Percentiles rank a stretch among this genome's conserved stretches.
These are phyloP conservation scores for Apamea crenata DNA, from an alignment of 2,888 invertebrate genomes.

Conservation along the genomic window DNA sequence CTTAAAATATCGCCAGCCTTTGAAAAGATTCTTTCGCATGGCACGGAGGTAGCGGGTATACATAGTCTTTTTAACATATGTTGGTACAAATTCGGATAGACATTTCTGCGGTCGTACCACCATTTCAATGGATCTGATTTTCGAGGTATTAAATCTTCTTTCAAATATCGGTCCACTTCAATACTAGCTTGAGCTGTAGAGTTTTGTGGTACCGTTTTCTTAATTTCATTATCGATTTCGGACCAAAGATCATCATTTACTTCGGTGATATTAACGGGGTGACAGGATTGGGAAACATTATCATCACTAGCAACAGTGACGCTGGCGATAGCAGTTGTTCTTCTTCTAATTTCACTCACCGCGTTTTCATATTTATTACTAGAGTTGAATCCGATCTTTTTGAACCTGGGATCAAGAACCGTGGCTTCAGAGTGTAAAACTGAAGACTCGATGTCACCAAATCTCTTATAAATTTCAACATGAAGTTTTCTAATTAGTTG, in stretches of 20 bases:
- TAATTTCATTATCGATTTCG: constrained; percentile 29
- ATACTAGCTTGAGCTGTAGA: constrained; percentile 32
- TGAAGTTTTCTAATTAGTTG: constrained; percentile 34
- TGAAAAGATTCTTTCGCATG: constrained; percentile 26
- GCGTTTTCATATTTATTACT: constrained; percentile 33
- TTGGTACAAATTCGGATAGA: constrained; percentile 31
- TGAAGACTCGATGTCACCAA: constrained; percentile 36
- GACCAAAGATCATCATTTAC: constrained; percentile 32
- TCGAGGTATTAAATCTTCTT: constrained; percentile 27
- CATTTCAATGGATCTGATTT: constrained; percentile 32
- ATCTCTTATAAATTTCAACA: constrained; percentile 37
- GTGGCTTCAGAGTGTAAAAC: constrained; percentile 34
- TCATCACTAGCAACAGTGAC: constrained; percentile 24
- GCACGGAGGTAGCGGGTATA: constrained; percentile 33
- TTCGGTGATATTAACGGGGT: constrained; percentile 24
- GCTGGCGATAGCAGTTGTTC: constrained; percentile 32
- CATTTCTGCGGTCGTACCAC: constrained; percentile 29
- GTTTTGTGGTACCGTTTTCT: constrained; percentile 32
- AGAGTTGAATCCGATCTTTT: constrained; percentile 29
- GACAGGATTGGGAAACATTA: constrained; percentile 19
- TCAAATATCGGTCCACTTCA: constrained; percentile 33
- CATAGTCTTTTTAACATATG: constrained; percentile 29
- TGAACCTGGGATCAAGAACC: constrained; percentile 31
- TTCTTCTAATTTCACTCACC: constrained; percentile 34
- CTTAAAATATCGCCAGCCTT: constrained; percentile 33